A percentile compares a stretch with the other conserved stretches of the same genome.
These are phyloP conservation scores for Thumatha senex DNA, from an alignment of 2,888 invertebrate genomes.

Conservation along the genomic window DNA sequence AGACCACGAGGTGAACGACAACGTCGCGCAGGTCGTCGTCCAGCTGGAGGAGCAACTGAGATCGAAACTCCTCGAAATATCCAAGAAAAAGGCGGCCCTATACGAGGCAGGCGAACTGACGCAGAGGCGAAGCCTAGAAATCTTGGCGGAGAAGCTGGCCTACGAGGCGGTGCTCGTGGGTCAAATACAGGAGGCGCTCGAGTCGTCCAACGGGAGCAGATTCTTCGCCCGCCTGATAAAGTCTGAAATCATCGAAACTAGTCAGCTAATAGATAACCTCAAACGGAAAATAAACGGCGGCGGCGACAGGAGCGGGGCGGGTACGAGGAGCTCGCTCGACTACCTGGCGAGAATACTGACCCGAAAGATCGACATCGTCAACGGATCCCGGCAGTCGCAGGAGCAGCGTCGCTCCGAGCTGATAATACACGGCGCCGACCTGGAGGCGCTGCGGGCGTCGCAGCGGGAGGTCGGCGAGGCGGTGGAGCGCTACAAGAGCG, in stretches of 20 bases:
- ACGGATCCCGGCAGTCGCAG: constrained; percentile 48
- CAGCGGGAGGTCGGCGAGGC: constrained; percentile 86
- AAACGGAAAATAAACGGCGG: constrained; percentile 86
- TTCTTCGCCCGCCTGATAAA: constrained; percentile 85
- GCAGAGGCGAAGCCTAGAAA: constrained; percentile 86
- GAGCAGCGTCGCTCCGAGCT: constrained; percentile 60
- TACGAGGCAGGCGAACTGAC: constrained; percentile 87
- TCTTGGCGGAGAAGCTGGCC: constrained; percentile 91
- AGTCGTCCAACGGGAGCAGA: constrained; percentile 81
- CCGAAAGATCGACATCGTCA: constrained; percentile 84
- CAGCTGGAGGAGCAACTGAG: constrained; percentile 87
- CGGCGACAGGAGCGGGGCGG: constrained; percentile 62
- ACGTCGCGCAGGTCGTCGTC: constrained; percentile 83
- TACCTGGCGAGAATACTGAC: constrained; percentile 90
- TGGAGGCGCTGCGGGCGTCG: constrained; percentile 77
- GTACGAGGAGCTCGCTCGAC: constrained; percentile 82
- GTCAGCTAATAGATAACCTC: constrained; percentile 88
- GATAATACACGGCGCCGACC: constrained; percentile 71
- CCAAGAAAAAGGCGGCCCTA: constrained; percentile 86
- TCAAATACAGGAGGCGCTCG: constrained; percentile 87
- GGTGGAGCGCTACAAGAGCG: constrained; percentile 86
- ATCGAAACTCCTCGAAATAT: constrained; percentile 87
- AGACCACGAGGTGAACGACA: constrained; percentile 67
- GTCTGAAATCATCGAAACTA: constrained; percentile 89
- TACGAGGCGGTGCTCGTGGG: constrained; percentile 90